phyloP scores from a whole-genome alignment of 2,888 invertebrate genomes.

The Andrena minutula region DNA sequence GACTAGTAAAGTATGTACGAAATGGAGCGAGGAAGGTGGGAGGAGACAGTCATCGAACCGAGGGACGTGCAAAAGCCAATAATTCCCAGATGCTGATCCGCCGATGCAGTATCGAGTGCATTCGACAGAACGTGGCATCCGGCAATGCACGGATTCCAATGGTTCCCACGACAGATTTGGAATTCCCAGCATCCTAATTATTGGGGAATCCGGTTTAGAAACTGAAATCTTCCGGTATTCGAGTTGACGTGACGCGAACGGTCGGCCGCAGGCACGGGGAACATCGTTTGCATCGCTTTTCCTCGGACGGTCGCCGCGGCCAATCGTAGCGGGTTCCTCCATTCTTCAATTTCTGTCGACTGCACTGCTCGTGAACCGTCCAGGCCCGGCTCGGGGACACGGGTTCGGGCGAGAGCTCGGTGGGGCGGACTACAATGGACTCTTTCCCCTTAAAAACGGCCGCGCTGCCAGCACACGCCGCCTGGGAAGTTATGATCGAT shows the following conservation, averaged over 20 bases:
- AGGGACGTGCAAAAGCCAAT: neutral
- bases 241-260: conserved; percentile 2
- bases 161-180: conserved; percentile 26
- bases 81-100: neutral
- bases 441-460: neutral
- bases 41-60: neutral
- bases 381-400: neutral
- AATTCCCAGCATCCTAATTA: conserved; percentile 46
- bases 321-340: conserved; percentile 14
- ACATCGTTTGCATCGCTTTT: conserved; percentile 26
- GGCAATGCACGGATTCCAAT: conserved; percentile 27
- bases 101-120: neutral
- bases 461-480: neutral
- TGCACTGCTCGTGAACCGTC: conserved; percentile 9
- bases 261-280: conserved; percentile 5
- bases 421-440: conserved; percentile 11
- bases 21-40: neutral
- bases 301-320: neutral
- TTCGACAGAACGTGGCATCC: conserved; percentile 7
- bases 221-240: conserved; percentile 20
- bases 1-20: neutral
- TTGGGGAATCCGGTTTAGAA: conserved; percentile 29
- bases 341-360: conserved; percentile 15
- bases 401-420: neutral
- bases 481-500: conserved; percentile 1